Percentiles rank a stretch among this genome's conserved stretches.
These are phyloP conservation scores for Acrobasis consociella DNA, from an alignment of 2,888 invertebrate species.

Conservation along the genomic window DNA sequence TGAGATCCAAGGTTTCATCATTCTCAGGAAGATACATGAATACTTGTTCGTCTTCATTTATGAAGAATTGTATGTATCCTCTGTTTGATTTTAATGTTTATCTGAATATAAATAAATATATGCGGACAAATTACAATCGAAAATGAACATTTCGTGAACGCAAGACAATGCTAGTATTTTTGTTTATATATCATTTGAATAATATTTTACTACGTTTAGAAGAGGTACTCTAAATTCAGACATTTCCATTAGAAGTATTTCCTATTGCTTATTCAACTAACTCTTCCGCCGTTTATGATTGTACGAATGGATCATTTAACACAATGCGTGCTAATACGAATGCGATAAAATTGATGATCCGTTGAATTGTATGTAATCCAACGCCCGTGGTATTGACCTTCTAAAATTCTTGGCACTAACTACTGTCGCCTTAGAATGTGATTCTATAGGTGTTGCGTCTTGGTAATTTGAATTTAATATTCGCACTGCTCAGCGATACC, in stretches of 20 bases:
- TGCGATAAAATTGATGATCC: conserved; percentile 63
- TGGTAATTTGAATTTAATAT: conserved; percentile 58
- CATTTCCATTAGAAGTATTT: background rate
- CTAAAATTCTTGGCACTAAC: conserved; percentile 41
- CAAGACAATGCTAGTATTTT: too few species aligned
- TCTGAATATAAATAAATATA: too few species aligned
- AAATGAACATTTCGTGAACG: too few species aligned
- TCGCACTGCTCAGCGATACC: conserved; percentile 60
- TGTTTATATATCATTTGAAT: too few species aligned
- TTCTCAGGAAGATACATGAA: too few species aligned
- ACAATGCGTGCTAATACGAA: conserved; percentile 63
- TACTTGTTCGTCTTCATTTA: too few species aligned
- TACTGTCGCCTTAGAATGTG: conserved; percentile 46
- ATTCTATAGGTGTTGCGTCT: conserved; percentile 47
- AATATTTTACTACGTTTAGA: background rate
- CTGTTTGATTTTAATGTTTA: too few species aligned
- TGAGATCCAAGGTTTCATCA: too few species aligned
- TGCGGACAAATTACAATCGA: too few species aligned
- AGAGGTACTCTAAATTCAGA: background rate
- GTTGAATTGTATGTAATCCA: conserved; percentile 56
- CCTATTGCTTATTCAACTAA: conserved; percentile 38
- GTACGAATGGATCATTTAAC: conserved; percentile 63
- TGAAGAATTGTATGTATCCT: too few species aligned
- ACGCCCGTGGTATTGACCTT: conserved; percentile 73
- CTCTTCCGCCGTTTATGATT: conserved; percentile 37